Evolutionary conservation across 2,888 invertebrate genomes (phyloP), one percentile per base, ranked within the genome.

Genomic region (Morinoia aosen): DNA sequence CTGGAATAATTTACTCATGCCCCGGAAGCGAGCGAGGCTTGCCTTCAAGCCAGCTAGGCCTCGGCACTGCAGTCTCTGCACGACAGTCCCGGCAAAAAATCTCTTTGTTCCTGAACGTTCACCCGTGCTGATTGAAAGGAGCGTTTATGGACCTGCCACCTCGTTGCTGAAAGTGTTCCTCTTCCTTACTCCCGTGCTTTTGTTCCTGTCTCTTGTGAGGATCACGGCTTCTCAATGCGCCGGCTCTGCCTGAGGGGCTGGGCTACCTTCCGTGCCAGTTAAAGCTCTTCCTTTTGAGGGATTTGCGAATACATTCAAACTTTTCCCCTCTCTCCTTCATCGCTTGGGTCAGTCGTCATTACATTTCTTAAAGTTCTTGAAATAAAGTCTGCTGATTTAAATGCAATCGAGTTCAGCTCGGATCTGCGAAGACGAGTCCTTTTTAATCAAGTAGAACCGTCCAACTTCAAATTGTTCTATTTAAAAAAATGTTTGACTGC

Each of bases 101-200:
- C 48, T 57, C 93, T 93, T 93, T 93, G 93, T 93, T 93, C 93
- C 93, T 57, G 93, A 48, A 93, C 58, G 93, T 93, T 93, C 58
- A 19, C 93, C 48, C 93, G 39, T 93, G 93, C 57, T 93, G 93
- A 93, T 93, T 93, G 93, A 93, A 93, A 93, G 93, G 56, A 93
- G 93, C 93, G 93, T 93, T 93, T 93, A 93, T 93, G 93, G 58
- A 39, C 93, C 93, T 56, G 57, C 93, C 93, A 57, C 93, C 57
- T 57, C 57, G 93, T 57, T 93, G 93, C 90, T 90, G 90, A 25
- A 48, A 90, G 90, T 90, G 90, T 48, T 90, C 90, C 90, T 90
- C 48, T 90, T 90, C 39, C 90, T 40, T 40, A 90, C 48, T 48
- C 90, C 90, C 25, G 40, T 40, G 40, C 40, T 90, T 90, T 90